Conservation (phyloP, 2,113 vertebrate genomes). For the Proteles cristata region DNA sequence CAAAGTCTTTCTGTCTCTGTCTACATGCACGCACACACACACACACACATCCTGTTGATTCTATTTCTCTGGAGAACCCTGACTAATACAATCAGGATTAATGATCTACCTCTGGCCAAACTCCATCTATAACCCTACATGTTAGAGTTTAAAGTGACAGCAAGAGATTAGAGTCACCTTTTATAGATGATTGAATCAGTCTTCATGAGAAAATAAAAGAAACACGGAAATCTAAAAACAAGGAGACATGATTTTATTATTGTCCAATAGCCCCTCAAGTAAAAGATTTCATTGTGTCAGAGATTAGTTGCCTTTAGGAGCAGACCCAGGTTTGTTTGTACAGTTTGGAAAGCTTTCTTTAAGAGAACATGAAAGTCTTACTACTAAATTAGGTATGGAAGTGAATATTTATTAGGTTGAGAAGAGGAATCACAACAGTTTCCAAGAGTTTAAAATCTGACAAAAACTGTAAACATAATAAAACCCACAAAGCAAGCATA, state of each 20-base stretch:
- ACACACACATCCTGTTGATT: not conserved
- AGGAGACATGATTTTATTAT: not conserved
- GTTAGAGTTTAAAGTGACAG: slow-evolving; percentile 12
- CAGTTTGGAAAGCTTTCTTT: not conserved
- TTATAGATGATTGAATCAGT: not conserved
- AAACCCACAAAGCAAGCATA: slow-evolving; percentile 4
- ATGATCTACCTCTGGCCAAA: slow-evolving; percentile 14
- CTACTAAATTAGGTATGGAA: not conserved
- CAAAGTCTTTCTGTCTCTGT: not conserved
- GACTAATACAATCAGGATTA: not conserved
- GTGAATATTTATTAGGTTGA: not conserved
- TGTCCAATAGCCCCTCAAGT: not conserved
- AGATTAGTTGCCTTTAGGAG: not conserved
- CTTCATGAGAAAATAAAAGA: slow-evolving; percentile 21
- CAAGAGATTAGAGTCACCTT: slow-evolving; percentile 16
- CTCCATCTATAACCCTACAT: not conserved
- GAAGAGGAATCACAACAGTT: slow-evolving; percentile 3
- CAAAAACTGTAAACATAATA: not conserved
- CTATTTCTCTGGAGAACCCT: not conserved
- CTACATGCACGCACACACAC: too few relatives aligned
- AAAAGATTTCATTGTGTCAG: not conserved
- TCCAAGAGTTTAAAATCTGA: slow-evolving; percentile 22
- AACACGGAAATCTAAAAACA: not conserved
- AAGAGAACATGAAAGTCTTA: not conserved
- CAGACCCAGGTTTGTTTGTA: not conserved